Base-by-base conservation (phyloP, 2,888 invertebrate species). In the Lasiommata megera region DNA sequence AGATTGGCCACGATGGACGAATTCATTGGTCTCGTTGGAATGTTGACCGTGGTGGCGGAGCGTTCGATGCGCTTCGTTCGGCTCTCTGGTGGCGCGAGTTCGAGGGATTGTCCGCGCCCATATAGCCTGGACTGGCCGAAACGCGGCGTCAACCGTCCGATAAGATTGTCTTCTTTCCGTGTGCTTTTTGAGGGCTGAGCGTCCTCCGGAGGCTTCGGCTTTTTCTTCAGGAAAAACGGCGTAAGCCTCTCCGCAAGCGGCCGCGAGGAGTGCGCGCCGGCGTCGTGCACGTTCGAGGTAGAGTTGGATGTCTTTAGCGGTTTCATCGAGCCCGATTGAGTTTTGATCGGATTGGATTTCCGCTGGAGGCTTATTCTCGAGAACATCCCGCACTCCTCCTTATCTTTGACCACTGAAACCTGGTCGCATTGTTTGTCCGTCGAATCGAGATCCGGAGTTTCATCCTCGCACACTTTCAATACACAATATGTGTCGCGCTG, bases 181-280 rank as follows among this genome's bases (percentile, higher is more conserved):
- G 72, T 60, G 38, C 72, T 62, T 56, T 80, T 66, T 36, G 70
- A 47, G 11, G 52, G 36, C 60, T 67, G 68, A 56, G 73, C 36
- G 47, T 81, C 83, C 31, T 83, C 85, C 11, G 79, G 60, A 23
- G 77, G 77, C 63, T 89, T 88, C 47, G 85, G 69, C 64, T 88
- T 89, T 69, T 84, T 85, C 66, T 90, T 91, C 6, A 89, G 72
- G 64, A 91, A 90, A 64, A 84, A 89, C n/a, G 90, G 89, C 61
- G 90, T 86, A 17, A 90, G 69, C 14, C 90, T 73, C 64, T 90
- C 90, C n/a, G 87, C 65, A 58, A 90, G 65, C 51, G 85, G 87
- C 1, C 86, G 79, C 66, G 85, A 78, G 47, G 76, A 61, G 56
- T 76, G 72, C 53, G 81, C 64, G 51, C 80, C 80, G 31, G 80